A percentile compares a stretch with the other conserved stretches of the same genome.
phyloP scores from a whole-genome alignment of 2,888 invertebrate genomes.

The Patella caerulea region DNA sequence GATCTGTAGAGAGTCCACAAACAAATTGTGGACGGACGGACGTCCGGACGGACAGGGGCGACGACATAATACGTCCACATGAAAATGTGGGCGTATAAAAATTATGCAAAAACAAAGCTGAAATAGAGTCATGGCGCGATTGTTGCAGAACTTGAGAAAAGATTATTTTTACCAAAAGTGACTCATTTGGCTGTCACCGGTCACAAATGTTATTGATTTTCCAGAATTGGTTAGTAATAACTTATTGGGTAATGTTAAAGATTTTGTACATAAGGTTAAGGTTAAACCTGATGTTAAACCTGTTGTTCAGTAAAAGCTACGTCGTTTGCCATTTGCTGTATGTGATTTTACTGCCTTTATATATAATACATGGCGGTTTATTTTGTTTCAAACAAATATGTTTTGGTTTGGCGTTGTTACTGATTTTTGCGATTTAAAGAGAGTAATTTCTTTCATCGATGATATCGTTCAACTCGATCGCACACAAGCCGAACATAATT shows the following conservation, averaged over 20 bases:
- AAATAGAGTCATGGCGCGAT: too few relatives aligned
- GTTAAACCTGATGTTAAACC: constrained; percentile 4
- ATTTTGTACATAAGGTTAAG: constrained; percentile 2
- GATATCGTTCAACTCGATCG: background rate
- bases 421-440: background rate
- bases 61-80: too few relatives aligned
- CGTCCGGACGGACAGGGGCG: too few relatives aligned
- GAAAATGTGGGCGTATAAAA: too few relatives aligned
- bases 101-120: too few relatives aligned
- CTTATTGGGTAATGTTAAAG: background rate
- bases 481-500: background rate
- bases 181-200: too few relatives aligned
- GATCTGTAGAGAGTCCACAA: too few relatives aligned
- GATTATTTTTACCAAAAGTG: too few relatives aligned
- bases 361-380: background rate
- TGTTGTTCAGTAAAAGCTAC: background rate
- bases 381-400: background rate
- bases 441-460: background rate
- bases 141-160: too few relatives aligned
- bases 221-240: background rate
- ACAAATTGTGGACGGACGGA: too few relatives aligned
- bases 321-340: constrained; percentile 3
- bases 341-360: constrained; percentile 10
- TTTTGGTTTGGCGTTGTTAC: background rate
- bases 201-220: background rate